phyloP scores from a whole-genome alignment of 2,888 invertebrate genomes.

The Ophion ventricosus region DNA sequence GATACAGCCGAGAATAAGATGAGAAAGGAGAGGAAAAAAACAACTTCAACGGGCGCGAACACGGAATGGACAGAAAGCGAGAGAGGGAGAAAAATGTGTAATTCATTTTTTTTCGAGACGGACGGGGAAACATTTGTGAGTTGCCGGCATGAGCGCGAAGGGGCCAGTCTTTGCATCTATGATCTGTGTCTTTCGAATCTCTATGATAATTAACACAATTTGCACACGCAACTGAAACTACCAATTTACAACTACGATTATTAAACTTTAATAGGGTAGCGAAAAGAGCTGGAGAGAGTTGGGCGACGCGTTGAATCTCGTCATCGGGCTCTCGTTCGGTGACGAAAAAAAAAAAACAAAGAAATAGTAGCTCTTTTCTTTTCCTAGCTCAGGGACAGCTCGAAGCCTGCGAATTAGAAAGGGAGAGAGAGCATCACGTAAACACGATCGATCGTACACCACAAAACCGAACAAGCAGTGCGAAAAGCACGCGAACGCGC shows the following conservation, averaged over 20 bases:
- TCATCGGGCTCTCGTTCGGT: slow-evolving; percentile 38
- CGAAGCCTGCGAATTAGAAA: not conserved
- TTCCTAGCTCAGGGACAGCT: not conserved
- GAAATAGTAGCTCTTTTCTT: slow-evolving; percentile 16
- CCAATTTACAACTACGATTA: slow-evolving; percentile 59
- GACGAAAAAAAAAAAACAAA: slow-evolving; percentile 7
- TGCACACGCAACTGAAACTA: slow-evolving; percentile 66
- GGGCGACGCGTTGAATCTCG: slow-evolving; percentile 26
- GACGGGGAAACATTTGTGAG: slow-evolving; percentile 69
- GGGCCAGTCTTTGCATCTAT: slow-evolving; percentile 82
- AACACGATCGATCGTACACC: slow-evolving; percentile 11
- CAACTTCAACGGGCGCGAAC: slow-evolving; percentile 7
- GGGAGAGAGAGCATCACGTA: not conserved
- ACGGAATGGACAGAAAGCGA: not conserved
- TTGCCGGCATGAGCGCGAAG: slow-evolving; percentile 83
- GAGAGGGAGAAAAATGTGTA: not conserved
- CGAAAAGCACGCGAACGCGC: slow-evolving; percentile 56
- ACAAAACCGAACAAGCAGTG: slow-evolving; percentile 29
- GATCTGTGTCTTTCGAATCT: slow-evolving; percentile 82
- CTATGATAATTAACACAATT: slow-evolving; percentile 71
- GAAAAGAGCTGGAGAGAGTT: slow-evolving; percentile 21
- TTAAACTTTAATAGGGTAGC: slow-evolving; percentile 47
- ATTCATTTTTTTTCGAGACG: slow-evolving; percentile 11
- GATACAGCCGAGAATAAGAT: slow-evolving; percentile 20
- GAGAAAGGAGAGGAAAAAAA: slow-evolving; percentile 11